Conservation (phyloP, 2,888 invertebrate species). For the Caenorhabditis sp. region DNA sequence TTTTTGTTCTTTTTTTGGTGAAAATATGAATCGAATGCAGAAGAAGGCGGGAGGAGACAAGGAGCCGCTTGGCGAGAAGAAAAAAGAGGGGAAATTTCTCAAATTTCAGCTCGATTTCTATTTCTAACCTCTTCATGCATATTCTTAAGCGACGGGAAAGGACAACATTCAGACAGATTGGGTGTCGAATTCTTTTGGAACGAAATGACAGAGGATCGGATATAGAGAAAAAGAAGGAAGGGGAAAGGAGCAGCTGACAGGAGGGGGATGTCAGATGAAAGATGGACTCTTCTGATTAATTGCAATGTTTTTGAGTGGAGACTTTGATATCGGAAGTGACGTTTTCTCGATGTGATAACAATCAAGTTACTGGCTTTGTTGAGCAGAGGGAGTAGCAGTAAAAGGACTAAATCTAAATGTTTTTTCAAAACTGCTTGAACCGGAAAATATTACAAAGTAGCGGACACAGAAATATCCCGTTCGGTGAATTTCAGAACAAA, state of each 20-base stretch:
- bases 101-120: slow-evolving; percentile 64
- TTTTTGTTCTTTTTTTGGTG: background rate
- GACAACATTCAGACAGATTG: slow-evolving; percentile 54
- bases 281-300: slow-evolving; percentile 50
- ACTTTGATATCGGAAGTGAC: slow-evolving; percentile 31
- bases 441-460: no score
- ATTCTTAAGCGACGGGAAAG: slow-evolving; percentile 8
- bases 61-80: background rate
- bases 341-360: background rate
- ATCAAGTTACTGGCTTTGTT: no score
- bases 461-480: no score
- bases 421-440: no score
- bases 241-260: slow-evolving; percentile 42
- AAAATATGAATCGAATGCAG: slow-evolving; percentile 43
- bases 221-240: background rate
- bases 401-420: no score
- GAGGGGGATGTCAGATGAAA: slow-evolving; percentile 19
- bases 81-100: slow-evolving; percentile 34
- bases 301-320: slow-evolving; percentile 44
- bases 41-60: background rate
- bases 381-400: no score
- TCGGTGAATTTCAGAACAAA: no score
- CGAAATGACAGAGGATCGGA: slow-evolving; percentile 23
- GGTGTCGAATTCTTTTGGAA: slow-evolving; percentile 31
- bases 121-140: slow-evolving; percentile 23